Evolutionary conservation across 2,888 invertebrate species (phyloP).

Genomic region (Scaptomyza reducta): DNA sequence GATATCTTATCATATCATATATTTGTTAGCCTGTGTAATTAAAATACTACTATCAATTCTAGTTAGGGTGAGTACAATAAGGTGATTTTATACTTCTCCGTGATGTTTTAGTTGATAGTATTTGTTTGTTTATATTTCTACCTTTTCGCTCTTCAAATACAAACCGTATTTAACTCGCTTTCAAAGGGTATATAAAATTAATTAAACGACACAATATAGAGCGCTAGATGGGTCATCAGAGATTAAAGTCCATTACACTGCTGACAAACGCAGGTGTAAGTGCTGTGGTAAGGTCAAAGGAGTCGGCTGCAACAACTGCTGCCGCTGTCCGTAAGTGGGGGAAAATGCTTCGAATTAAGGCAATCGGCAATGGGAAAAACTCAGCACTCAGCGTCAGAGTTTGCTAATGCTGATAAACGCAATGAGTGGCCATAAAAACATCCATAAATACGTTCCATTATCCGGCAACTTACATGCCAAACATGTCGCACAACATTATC

Average conservation of each 20-base stretch:
- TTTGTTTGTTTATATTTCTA: no score
- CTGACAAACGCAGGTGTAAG: slow-evolving; percentile 55
- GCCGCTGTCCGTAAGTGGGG: slow-evolving; percentile 1
- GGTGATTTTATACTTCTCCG: no score
- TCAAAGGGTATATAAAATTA: slow-evolving; percentile 36
- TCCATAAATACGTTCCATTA: slow-evolving; percentile 57
- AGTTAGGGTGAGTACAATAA: no score
- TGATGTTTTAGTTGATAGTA: no score
- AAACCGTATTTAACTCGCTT: neutral
- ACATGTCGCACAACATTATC: slow-evolving; percentile 63
- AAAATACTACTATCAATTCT: no score
- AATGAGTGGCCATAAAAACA: slow-evolving; percentile 49
- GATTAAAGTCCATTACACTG: slow-evolving; percentile 51
- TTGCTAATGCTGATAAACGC: slow-evolving; percentile 57
- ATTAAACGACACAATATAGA: slow-evolving; percentile 54
- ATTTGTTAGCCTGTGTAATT: no score
- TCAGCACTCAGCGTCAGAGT: slow-evolving; percentile 27
- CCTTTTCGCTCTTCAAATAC: neutral
- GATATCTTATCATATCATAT: no score
- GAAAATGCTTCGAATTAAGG: slow-evolving; percentile 11
- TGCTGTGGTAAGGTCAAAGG: slow-evolving; percentile 15
- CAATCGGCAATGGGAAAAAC: slow-evolving; percentile 10
- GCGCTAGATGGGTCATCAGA: slow-evolving; percentile 52
- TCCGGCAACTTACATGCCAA: slow-evolving; percentile 55
- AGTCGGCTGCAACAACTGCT: slow-evolving; percentile 2